Conservation (phyloP, 2,888 invertebrate genomes). For the Nowickia ferox region DNA sequence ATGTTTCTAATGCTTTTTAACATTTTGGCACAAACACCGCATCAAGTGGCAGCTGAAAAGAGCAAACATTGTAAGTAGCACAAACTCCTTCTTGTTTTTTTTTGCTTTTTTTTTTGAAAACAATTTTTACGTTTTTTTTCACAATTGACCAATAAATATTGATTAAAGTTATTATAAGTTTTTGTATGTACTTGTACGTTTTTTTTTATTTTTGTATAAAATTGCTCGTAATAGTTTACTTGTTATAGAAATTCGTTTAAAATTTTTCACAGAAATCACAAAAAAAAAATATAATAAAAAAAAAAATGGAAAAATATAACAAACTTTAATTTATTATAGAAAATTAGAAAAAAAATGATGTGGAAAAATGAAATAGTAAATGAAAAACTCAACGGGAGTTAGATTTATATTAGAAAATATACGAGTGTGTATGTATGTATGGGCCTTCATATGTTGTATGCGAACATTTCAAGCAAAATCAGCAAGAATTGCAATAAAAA, state of each 20-base stretch:
- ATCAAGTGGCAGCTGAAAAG: slow-evolving; percentile 82
- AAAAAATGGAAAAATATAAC: not conserved
- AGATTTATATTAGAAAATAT: slow-evolving; percentile 16
- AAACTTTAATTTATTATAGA: slow-evolving; percentile 34
- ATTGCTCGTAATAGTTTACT: slow-evolving; percentile 19
- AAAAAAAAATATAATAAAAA: slow-evolving; percentile 28
- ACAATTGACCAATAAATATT: slow-evolving; percentile 68
- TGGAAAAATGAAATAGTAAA: not conserved
- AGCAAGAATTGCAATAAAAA: not conserved
- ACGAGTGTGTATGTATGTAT: too few species aligned
- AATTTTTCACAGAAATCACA: not conserved
- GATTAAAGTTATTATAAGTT: slow-evolving; percentile 66
- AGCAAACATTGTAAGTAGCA: slow-evolving; percentile 83
- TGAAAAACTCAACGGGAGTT: slow-evolving; percentile 37
- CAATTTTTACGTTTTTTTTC: slow-evolving; percentile 29
- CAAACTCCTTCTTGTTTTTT: slow-evolving; percentile 13
- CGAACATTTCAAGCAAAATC: not conserved
- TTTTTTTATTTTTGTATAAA: not conserved
- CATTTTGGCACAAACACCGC: slow-evolving; percentile 78
- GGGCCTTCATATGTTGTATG: not conserved
- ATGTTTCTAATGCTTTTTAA: slow-evolving; percentile 80
- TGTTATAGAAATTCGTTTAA: slow-evolving; percentile 10
- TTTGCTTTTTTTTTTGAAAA: slow-evolving; percentile 1
- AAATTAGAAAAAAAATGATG: not conserved
- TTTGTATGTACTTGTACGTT: not conserved